Conservation (phyloP, 1,140 invertebrate species). For the Aporrectodea caliginosa region DNA sequence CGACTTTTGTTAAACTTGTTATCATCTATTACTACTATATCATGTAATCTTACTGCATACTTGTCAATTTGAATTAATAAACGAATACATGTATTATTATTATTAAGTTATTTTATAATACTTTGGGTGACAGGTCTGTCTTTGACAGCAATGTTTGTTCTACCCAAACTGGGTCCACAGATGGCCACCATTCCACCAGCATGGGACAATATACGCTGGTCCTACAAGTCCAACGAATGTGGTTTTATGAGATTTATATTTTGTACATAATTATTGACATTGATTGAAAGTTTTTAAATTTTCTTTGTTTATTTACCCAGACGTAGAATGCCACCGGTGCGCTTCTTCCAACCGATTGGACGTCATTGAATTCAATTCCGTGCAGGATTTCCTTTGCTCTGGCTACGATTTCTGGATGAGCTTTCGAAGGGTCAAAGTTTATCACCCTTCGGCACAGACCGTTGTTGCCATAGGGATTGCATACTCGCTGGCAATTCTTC, state of each 20-base stretch:
- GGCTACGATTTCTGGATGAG: constrained; percentile 29
- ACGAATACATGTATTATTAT: too few species aligned
- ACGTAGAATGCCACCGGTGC: constrained; percentile 27
- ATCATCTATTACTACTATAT: too few species aligned
- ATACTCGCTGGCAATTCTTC: constrained; percentile 15
- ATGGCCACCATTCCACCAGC: too few species aligned
- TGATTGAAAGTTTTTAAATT: not conserved
- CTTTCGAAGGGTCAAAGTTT: constrained; percentile 19
- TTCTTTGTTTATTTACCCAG: constrained; percentile 28
- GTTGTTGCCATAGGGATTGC: constrained; percentile 17
- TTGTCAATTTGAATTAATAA: too few species aligned
- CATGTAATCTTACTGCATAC: too few species aligned
- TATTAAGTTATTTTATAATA: too few species aligned
- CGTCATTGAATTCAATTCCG: constrained; percentile 2
- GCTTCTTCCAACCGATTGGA: constrained; percentile 8
- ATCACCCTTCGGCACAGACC: constrained; percentile 28
- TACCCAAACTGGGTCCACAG: not conserved
- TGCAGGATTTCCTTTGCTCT: constrained; percentile 27
- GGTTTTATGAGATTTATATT: not conserved
- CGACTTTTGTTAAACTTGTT: too few species aligned
- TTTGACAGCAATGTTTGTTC: not conserved
- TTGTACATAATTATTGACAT: not conserved
- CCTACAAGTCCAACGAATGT: too few species aligned
- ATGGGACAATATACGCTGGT: too few species aligned
- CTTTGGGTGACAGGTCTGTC: too few species aligned